phyloP scores from a whole-genome alignment of 2,113 vertebrate species.

The Aegotheles bennettii region DNA sequence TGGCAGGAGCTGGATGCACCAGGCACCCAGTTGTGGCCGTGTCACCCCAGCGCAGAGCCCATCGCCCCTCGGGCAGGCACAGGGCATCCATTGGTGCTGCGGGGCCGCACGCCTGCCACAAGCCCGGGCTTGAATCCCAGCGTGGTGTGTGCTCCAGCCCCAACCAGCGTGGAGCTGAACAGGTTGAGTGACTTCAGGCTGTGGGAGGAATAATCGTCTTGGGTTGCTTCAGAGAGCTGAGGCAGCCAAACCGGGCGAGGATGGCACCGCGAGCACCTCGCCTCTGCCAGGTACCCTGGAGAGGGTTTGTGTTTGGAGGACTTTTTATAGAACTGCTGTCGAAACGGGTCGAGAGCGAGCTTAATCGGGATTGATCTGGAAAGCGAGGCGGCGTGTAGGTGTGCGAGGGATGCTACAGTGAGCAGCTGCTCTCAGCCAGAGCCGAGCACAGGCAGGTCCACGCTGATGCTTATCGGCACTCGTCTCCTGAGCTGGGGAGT shows the following conservation, averaged over 20 bases:
- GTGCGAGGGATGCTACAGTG: not conserved
- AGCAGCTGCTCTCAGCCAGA: not conserved
- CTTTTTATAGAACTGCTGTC: not conserved
- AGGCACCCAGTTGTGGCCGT: fast-evolving
- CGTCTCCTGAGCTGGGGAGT: not conserved
- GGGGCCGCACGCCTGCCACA: not conserved
- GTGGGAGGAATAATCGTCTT: slow-evolving; percentile 53
- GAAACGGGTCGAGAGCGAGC: not conserved
- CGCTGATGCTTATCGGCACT: not conserved
- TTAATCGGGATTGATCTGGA: not conserved
- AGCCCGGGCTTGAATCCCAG: slow-evolving; percentile 1
- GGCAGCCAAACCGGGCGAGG: slow-evolving; percentile 11
- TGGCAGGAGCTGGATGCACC: fast-evolving
- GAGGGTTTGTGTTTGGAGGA: not conserved
- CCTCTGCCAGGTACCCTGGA: not conserved
- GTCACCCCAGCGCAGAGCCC: not conserved
- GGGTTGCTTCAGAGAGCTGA: not conserved
- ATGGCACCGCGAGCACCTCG: not conserved
- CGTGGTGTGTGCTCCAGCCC: not conserved
- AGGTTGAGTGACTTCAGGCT: slow-evolving; percentile 38
- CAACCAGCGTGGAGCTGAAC: slow-evolving; percentile 36
- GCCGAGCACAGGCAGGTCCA: not conserved
- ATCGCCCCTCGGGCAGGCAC: fast-evolving
- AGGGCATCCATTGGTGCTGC: not conserved
- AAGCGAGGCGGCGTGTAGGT: not conserved